Evolutionary conservation across 1,140 invertebrate genomes (phyloP).

Genomic region (Heliconius congener): DNA sequence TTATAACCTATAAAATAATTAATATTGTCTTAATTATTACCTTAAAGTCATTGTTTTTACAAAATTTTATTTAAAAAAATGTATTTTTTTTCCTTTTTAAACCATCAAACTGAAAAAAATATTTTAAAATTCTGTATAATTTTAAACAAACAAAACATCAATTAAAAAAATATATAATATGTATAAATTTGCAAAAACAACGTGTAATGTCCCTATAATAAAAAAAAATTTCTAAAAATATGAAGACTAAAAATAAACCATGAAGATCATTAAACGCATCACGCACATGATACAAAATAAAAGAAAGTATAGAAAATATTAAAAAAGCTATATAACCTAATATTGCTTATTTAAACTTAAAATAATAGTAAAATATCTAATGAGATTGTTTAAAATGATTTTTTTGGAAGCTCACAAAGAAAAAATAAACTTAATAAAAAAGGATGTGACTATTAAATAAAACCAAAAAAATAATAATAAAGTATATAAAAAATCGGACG

Average conservation of each 20-base stretch:
- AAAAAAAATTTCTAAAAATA: neutral
- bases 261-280: slow-evolving; percentile 24
- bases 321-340: slow-evolving; percentile 12
- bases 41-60: neutral
- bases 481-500: slow-evolving; percentile 14
- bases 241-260: neutral
- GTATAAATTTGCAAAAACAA: too few species aligned
- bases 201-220: neutral
- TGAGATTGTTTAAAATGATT: slow-evolving; percentile 29
- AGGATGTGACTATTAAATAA: slow-evolving; percentile 44
- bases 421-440: slow-evolving; percentile 24
- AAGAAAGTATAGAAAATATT: slow-evolving; percentile 11
- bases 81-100: neutral
- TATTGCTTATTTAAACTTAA: slow-evolving; percentile 21
- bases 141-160: too few species aligned
- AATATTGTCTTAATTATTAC: neutral
- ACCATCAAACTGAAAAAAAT: neutral
- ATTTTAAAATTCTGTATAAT: too few species aligned
- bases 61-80: neutral
- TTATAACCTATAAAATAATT: neutral
- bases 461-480: slow-evolving; percentile 28
- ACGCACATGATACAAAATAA: slow-evolving; percentile 2
- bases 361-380: slow-evolving; percentile 23
- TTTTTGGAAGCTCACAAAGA: slow-evolving; percentile 13
- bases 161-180: too few species aligned